A percentile compares a stretch with the other conserved stretches of the same genome.
Conservation (phyloP, 2,113 vertebrate species). For the Urocolius indicus region DNA sequence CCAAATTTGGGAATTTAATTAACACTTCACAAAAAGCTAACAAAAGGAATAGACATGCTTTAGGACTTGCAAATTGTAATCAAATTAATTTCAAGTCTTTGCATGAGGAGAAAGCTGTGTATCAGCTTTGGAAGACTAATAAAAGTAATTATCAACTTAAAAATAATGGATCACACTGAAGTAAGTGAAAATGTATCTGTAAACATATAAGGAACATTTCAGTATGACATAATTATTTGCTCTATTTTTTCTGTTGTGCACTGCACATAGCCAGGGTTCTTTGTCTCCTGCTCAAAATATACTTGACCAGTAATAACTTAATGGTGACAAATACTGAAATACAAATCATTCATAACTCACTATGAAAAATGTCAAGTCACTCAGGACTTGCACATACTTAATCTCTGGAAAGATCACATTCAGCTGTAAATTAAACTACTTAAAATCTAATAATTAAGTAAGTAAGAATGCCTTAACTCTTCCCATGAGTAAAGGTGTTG, state of each 20-base stretch:
- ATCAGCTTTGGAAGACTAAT: neutral
- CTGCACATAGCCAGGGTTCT: neutral
- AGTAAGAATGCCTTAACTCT: neutral
- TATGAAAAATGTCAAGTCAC: neutral
- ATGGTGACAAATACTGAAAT: neutral
- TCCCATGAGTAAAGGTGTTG: neutral
- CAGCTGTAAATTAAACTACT: neutral
- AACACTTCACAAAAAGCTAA: conserved; percentile 27
- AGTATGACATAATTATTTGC: neutral
- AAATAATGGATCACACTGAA: neutral
- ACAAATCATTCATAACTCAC: neutral
- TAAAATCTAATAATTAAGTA: neutral
- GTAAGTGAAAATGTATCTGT: neutral
- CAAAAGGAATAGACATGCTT: neutral
- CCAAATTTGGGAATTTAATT: conserved; percentile 12
- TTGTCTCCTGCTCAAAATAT: neutral
- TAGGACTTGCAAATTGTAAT: neutral
- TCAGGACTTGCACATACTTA: neutral
- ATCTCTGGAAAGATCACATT: neutral
- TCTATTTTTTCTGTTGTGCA: neutral
- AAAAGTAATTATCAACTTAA: conserved; percentile 16
- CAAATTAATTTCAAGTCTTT: neutral
- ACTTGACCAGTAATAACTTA: neutral
- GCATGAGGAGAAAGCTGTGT: neutral
- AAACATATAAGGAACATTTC: neutral